Conservation (phyloP, 30 jellyfish, hydroid and myxozoan species). For the Rhopilema esculentum region DNA sequence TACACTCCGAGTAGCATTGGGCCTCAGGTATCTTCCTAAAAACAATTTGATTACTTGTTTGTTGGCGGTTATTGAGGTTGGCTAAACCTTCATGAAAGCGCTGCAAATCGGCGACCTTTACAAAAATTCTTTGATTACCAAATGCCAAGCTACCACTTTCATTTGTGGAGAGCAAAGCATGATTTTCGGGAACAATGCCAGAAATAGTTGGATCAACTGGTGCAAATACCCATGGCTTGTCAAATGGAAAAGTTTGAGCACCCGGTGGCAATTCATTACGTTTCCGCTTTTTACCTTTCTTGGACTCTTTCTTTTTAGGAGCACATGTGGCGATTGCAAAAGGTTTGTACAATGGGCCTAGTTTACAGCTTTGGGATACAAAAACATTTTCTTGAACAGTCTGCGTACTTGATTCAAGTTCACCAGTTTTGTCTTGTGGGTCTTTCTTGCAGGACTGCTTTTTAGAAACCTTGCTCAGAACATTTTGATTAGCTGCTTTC, state of each 20-base stretch:
- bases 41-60: not conserved
- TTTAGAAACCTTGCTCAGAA: not conserved
- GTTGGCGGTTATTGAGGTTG: not conserved
- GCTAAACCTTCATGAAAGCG: not conserved
- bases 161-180: not conserved
- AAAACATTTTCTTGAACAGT: too few species aligned
- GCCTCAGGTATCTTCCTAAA: not conserved
- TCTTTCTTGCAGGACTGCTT: not conserved
- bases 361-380: too few species aligned
- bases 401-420: not conserved
- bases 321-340: not conserved
- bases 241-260: too few species aligned
- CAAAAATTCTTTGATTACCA: not conserved
- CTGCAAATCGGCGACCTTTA: not conserved
- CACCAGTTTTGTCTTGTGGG: not conserved
- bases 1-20: not conserved
- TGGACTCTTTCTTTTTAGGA: too few species aligned
- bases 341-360: not conserved
- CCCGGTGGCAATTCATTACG: too few species aligned
- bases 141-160: not conserved
- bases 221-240: too few species aligned
- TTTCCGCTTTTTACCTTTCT: too few species aligned
- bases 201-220: too few species aligned
- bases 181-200: too few species aligned
- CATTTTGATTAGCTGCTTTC: not conserved